Evolutionary conservation across 2,797 vertebrate species (phyloP), one percentile per base, ranked within the genome.

Genomic region (Hydrophis major): DNA sequence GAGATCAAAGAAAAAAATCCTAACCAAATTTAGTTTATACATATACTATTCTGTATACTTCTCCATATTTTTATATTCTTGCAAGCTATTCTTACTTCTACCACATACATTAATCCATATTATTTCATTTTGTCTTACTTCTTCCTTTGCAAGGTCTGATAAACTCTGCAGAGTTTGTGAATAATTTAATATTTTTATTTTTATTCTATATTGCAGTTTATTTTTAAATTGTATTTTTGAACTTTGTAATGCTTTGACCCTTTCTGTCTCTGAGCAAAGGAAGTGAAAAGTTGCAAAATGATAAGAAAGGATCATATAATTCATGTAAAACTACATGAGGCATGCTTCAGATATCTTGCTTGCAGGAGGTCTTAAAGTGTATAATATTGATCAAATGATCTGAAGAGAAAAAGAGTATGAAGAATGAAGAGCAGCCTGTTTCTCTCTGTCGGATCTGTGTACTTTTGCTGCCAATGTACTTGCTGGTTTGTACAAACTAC

Each of bases 361-460:
- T 91, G 94, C 87, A 95, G 89, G 88, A 92, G 92, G 42, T 28
- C 55, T 60, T 95, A 95, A 4, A 14, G 60, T 87, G 59, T 91
- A 78, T 96, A 5, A 89, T 97, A 94, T 92, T 96, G 97, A 97
- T 96, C 94, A 95, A 95, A 60, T 92, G 88, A 66, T 90, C 55
- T 95, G 92, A 86, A 95, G 87, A 78, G 83, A 89, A 94, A 0
- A 86, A 86, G 78, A 56, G 59, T 69, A 55, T 88, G 78, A 95
- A 95, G 94, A 86, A 95, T 88, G 61, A 96, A 91, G 59, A 87
- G 88, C 59, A 91, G 90, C 91, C 93, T 95, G 89, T 92, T 74
- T 95, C 95, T 91, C n/a, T 50, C 95, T 95, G 94, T 87, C 95
- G 90, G 90, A 60, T 94, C 94, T 95, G 6, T 95, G 95, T 69